A percentile compares a stretch with the other conserved stretches of the same genome.
Conservation (phyloP, 2,888 invertebrate species). For the Limulus polyphemus region DNA sequence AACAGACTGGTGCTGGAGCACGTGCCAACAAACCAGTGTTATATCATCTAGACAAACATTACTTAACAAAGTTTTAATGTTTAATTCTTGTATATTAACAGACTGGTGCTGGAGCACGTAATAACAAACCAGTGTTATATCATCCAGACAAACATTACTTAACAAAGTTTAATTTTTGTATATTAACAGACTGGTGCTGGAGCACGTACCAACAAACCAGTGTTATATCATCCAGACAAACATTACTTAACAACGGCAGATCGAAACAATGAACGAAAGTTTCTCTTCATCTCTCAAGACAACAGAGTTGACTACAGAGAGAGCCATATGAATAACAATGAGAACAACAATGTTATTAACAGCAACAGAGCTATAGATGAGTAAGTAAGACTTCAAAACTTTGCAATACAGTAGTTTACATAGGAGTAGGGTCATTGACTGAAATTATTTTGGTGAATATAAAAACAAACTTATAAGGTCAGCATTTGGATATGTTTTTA, state of each 20-base stretch:
- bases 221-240: slow-evolving; percentile 46
- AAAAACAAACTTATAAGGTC: too few relatives aligned
- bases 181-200: slow-evolving; percentile 23
- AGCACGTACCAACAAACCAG: slow-evolving; percentile 43
- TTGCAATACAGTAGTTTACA: too few relatives aligned
- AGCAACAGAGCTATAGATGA: too few relatives aligned
- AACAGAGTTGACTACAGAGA: slow-evolving; percentile 75
- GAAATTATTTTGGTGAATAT: too few relatives aligned
- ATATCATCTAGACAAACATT: slow-evolving; percentile 43
- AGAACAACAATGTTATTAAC: slow-evolving; percentile 1
- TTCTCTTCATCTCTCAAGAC: slow-evolving; percentile 71
- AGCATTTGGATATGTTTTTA: too few relatives aligned
- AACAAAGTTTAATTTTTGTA: slow-evolving; percentile 29
- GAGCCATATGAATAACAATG: slow-evolving; percentile 42
- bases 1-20: slow-evolving; percentile 25
- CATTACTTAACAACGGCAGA: slow-evolving; percentile 45
- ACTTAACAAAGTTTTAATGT: slow-evolving; percentile 35
- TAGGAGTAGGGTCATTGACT: too few relatives aligned
- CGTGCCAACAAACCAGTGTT: slow-evolving; percentile 46
- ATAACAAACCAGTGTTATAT: slow-evolving; percentile 47
- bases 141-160: slow-evolving; percentile 43
- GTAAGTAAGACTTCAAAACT: too few relatives aligned
- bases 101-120: slow-evolving; percentile 26
- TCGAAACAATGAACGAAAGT: slow-evolving; percentile 70
- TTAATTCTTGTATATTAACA: slow-evolving; percentile 4